A percentile compares a stretch with the other conserved stretches of the same genome.
Evolutionary conservation across 2,113 vertebrate genomes (phyloP).

Genomic region (Canis aureus): DNA sequence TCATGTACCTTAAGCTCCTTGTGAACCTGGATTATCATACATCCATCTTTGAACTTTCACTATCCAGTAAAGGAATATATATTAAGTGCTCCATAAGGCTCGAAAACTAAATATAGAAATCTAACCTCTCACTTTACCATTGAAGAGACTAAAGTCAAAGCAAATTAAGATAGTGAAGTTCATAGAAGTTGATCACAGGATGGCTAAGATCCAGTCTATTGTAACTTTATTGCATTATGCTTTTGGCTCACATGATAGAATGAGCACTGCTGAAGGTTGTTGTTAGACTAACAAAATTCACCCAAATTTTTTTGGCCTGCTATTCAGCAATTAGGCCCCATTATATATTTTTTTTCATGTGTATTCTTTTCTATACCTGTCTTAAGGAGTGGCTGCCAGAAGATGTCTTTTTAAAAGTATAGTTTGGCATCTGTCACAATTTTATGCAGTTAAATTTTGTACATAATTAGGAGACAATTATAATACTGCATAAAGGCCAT

Average conservation of each 20-base stretch:
- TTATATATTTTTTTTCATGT: background rate
- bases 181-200: background rate
- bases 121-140: background rate
- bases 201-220: background rate
- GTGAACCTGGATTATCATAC: background rate
- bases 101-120: constrained; percentile 25
- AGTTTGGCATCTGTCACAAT: constrained; percentile 50
- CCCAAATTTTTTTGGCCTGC: background rate
- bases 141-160: background rate
- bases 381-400: background rate
- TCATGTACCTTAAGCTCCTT: background rate
- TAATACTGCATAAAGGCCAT: constrained; percentile 5
- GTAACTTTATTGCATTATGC: background rate
- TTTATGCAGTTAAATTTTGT: constrained; percentile 58
- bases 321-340: constrained; percentile 19
- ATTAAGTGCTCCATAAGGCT: background rate
- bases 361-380: constrained; percentile 50
- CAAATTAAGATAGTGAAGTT: background rate
- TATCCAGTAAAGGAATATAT: background rate
- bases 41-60: background rate
- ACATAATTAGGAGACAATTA: constrained; percentile 48
- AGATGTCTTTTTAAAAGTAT: constrained; percentile 38
- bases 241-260: constrained; percentile 31
- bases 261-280: background rate
- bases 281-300: background rate